Base-by-base conservation (phyloP, 2,888 invertebrate species). In the Drosophila neutralis region DNA sequence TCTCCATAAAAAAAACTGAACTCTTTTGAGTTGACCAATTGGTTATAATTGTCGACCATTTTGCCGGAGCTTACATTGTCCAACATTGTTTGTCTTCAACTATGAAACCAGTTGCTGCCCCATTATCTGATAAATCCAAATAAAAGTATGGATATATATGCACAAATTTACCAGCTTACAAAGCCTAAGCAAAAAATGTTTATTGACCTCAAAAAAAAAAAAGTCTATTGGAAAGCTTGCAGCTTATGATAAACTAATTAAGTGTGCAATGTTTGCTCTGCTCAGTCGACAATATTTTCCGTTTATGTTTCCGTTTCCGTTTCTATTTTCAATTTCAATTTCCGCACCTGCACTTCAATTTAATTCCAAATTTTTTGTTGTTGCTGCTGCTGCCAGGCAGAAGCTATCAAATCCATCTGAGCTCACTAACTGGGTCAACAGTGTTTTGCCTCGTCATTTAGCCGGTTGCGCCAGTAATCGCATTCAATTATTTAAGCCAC, bases 311-410 rank as follows among this genome's bases (percentile, higher is more conserved):
- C 59, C 49, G 27, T 80, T 81, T 45, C 59, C 49, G 27, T 80
- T 81, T 38, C 36, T 38, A 18, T 56, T 38, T 56, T 27, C n/a
- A 38, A 38, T 38, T 87, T 89, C 87, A 87, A 84, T 87, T 83
- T 89, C 89, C 83, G 81, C 73, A 87, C 61, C 66, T 89, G 70
- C 65, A 76, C 89, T 89, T 87, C 76, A 87, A 87, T 87, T 84
- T 24, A 24, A 84, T 87, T 64, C 70, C 54, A 4, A 11, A 11
- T 15, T 60, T 60, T 66, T 58, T 24, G 4, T 21, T 45, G 7
- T 42, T 42, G 1, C 21, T 21, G 7, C 7, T 15, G 15, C 8
- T 33, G 65, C 24, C 49, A 54, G 59, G 42, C 36, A 24, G 53
- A 29, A 73, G 79, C 69, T 67, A 80, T 77, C 76, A 61, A 53